Percentiles rank a stretch among this genome's conserved stretches.
Conservation (phyloP, 2,113 vertebrate genomes). For the Castor canadensis region DNA sequence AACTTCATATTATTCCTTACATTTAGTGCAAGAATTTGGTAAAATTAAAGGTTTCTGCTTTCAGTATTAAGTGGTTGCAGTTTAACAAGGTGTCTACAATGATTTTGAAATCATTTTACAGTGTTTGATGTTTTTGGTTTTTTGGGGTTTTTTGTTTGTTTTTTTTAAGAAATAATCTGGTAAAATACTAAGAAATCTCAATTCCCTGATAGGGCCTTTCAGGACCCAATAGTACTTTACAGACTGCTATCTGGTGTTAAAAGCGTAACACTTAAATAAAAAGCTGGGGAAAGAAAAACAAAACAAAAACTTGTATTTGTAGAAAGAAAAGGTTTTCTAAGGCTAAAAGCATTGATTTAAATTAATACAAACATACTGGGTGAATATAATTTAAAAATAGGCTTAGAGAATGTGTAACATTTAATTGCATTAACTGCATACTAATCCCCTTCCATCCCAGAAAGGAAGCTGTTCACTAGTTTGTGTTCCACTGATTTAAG, state of each 20-base stretch:
- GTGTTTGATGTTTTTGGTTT: constrained; percentile 38
- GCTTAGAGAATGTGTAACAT: constrained; percentile 32
- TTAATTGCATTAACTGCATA: background rate
- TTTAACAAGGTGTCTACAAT: constrained; percentile 67
- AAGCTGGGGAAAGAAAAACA: background rate
- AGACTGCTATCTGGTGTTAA: constrained; percentile 64
- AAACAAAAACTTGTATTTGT: background rate
- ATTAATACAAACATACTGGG: background rate
- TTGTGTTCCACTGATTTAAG: background rate
- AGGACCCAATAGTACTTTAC: constrained; percentile 60
- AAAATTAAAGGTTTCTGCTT: constrained; percentile 71
- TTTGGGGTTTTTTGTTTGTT: background rate
- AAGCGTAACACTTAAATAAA: constrained; percentile 46
- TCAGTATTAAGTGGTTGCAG: constrained; percentile 67
- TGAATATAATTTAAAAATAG: constrained; percentile 35
- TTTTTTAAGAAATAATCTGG: constrained; percentile 71
- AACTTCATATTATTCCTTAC: constrained; percentile 73
- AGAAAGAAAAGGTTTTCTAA: constrained; percentile 65
- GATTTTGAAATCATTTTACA: constrained; percentile 69
- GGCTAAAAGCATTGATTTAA: constrained; percentile 48
- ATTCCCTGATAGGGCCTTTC: constrained; percentile 70
- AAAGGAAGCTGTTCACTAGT: background rate
- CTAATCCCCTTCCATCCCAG: background rate
- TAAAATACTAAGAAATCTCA: constrained; percentile 71
- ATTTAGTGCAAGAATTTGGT: constrained; percentile 82